Percentiles rank a stretch among this genome's conserved stretches.
phyloP scores from a whole-genome alignment of 2,113 vertebrate species.

The Canis aureus region DNA sequence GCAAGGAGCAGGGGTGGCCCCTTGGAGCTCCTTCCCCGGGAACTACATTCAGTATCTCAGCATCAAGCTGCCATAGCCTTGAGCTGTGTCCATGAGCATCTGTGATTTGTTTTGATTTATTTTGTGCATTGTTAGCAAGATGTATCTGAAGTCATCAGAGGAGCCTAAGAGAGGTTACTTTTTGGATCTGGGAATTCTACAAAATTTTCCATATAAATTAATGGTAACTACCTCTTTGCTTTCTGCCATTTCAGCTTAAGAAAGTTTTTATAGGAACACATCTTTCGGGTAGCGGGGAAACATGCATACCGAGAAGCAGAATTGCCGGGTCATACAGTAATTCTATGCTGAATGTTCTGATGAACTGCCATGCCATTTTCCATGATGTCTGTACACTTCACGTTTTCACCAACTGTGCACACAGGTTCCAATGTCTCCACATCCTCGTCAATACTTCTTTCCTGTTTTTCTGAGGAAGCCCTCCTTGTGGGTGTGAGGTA shows the following conservation, averaged over 20 bases:
- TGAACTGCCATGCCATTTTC: not conserved
- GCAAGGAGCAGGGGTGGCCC: not conserved
- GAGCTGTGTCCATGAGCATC: not conserved
- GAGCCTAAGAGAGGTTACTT: not conserved
- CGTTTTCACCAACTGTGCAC: accelerated
- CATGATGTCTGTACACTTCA: not conserved
- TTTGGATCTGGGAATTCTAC: not conserved
- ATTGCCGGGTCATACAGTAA: not conserved
- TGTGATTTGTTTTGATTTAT: not conserved
- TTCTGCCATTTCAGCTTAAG: not conserved
- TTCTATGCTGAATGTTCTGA: not conserved
- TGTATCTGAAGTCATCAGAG: not conserved
- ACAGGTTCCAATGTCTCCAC: not conserved
- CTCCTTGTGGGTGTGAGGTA: not conserved
- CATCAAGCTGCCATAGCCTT: not conserved
- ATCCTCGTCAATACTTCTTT: not conserved
- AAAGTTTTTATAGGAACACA: not conserved
- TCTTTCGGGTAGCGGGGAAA: not conserved
- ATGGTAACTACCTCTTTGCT: not conserved
- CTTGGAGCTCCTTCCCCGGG: too few relatives aligned
- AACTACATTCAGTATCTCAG: not conserved
- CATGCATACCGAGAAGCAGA: not conserved
- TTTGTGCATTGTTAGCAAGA: not conserved
- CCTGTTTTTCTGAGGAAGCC: not conserved
- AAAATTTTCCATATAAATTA: not conserved